Conservation (phyloP, 1,140 invertebrate species). For the Halyomorpha halys region DNA sequence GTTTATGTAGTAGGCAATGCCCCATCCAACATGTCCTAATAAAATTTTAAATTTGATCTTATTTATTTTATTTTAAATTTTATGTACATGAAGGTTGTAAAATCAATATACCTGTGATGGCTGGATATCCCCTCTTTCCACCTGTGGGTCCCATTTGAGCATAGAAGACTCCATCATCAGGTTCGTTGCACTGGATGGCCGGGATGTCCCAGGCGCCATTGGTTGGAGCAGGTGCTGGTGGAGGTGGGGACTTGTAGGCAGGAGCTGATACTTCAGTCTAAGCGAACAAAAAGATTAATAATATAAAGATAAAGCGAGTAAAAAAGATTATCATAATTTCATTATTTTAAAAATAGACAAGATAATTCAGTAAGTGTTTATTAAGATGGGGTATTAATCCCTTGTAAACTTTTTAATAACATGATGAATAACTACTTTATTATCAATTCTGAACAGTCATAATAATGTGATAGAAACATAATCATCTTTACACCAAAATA, state of each 20-base stretch:
- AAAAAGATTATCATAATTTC: too few relatives aligned
- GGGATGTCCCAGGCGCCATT: constrained; percentile 69
- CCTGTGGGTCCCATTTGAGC: constrained; percentile 85
- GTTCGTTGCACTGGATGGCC: constrained; percentile 75
- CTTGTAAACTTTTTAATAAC: too few relatives aligned
- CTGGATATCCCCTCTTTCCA: constrained; percentile 72
- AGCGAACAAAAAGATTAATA: too few relatives aligned
- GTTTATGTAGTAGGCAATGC: constrained; percentile 92
- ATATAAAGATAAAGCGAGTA: too few relatives aligned
- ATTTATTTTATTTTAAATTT: neutral
- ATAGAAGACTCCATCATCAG: constrained; percentile 80
- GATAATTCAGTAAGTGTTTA: too few relatives aligned
- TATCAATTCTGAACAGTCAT: too few relatives aligned
- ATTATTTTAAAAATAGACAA: too few relatives aligned
- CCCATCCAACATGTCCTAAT: constrained; percentile 81
- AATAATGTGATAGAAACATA: too few relatives aligned
- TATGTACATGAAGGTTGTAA: neutral
- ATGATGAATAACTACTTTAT: too few relatives aligned
- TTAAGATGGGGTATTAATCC: too few relatives aligned
- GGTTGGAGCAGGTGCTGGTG: constrained; percentile 46
- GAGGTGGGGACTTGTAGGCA: constrained; percentile 40
- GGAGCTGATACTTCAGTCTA: constrained; percentile 20
- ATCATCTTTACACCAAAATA: too few relatives aligned
- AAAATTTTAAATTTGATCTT: neutral
- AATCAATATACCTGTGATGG: constrained; percentile 60